Base-by-base conservation (phyloP, 2,888 invertebrate species). In the Dolichomitus sp. region DNA sequence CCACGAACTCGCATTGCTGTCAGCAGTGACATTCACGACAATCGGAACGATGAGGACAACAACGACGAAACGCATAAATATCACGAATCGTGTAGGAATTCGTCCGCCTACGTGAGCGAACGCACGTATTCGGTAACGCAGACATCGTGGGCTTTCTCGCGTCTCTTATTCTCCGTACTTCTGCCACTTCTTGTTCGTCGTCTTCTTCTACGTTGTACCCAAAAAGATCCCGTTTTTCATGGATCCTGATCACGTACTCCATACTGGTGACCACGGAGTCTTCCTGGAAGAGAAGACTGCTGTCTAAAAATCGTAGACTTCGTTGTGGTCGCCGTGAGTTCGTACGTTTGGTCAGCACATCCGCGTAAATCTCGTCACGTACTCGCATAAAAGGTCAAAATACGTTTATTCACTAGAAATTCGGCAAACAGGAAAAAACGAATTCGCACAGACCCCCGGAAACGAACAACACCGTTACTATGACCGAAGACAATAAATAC, bases 181-280 rank as follows among this genome's bases (percentile, higher is more conserved):
- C 61, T 45, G n/a, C 65, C 33, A 14, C 37, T 11, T 37, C 74
- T 54, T 42, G 40, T 42, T 57, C 17, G 42, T 37, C 48, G 45
- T 9, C 52, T 52, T 72, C 73, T 48, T 72, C 40, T 37, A 11
- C 37, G 40, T 61, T 30, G 48, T 63, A 45, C 57, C 63, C 74
- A 40, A 54, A 69, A 82, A 73, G 50, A 63, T 69, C 61, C 69
- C 69, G 80, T 83, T 78, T 80, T 75, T 83, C 75, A 75, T 48
- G 68, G 73, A 80, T 50, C 70, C 82, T 11, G 73, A 85, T 88
- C 89, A 87, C 87, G 88, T 87, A 87, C 74, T 40, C 19, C 12
- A 19, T 30, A 59, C 66, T 42, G 66, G 50, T 69, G 69, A 33
- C 59, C 42, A 50, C 77, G 54, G 37, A 45, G 23, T 73, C 68